Percentiles rank a stretch among this genome's conserved stretches.
phyloP scores from a whole-genome alignment of 2,113 vertebrate species.

The Notechis scutatus region DNA sequence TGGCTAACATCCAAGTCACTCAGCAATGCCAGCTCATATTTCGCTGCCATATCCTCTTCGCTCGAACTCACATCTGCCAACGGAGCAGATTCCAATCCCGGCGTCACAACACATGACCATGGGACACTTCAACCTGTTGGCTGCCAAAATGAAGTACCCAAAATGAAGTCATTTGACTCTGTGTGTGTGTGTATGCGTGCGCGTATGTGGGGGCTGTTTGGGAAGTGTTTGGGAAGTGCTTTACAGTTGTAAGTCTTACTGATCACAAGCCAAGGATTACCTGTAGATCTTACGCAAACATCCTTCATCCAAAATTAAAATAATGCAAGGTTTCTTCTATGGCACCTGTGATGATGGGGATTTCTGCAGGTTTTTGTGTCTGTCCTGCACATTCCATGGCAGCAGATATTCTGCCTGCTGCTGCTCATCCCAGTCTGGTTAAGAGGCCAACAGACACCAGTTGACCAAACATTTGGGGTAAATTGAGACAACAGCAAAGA shows the following conservation, averaged over 20 bases:
- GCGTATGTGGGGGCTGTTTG: fast-evolving
- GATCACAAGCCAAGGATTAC: not conserved
- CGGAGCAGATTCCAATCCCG: too few relatives aligned
- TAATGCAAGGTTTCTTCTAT: not conserved
- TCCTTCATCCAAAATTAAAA: not conserved
- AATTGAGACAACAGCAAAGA: not conserved
- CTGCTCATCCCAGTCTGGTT: not conserved
- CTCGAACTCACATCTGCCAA: too few relatives aligned
- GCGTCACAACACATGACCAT: not conserved
- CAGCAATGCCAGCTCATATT: too few relatives aligned
- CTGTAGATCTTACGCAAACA: not conserved
- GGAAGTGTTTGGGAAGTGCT: too few relatives aligned
- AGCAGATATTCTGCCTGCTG: not conserved
- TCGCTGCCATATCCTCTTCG: too few relatives aligned
- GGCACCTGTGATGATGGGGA: not conserved
- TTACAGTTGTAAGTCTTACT: not conserved
- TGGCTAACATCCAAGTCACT: too few relatives aligned
- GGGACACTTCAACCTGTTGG: not conserved
- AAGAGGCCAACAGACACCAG: not conserved
- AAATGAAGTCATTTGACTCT: not conserved
- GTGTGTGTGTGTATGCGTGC: too few relatives aligned
- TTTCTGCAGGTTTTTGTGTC: not conserved
- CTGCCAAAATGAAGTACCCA: not conserved
- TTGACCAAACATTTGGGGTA: not conserved
- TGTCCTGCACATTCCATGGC: not conserved